phyloP scores from a whole-genome alignment of 2,888 invertebrate genomes.

The Hofmannophila pseudospretella region DNA sequence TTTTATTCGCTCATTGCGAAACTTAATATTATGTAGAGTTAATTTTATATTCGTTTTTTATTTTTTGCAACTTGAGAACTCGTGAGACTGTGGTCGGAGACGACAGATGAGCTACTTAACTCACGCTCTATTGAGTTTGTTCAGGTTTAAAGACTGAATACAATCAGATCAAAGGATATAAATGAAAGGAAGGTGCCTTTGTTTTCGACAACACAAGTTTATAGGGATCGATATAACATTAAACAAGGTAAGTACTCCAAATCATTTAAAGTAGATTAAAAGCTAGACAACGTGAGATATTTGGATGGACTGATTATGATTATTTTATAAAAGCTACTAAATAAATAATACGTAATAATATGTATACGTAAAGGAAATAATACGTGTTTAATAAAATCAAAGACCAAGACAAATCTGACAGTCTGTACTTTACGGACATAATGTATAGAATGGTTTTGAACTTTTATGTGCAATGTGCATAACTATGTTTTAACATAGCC shows the following conservation, averaged over 20 bases:
- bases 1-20: conserved; percentile 54
- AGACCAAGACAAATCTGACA: no score
- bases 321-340: no score
- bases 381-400: no score
- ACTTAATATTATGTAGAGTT: conserved; percentile 65
- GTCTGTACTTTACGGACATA: no score
- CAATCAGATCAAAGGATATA: conserved; percentile 29
- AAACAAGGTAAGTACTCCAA: conserved; percentile 4
- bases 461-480: no score
- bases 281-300: no score
- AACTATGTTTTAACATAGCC: no score
- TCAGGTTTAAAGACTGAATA: conserved; percentile 28
- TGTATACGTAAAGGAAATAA: no score
- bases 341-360: no score
- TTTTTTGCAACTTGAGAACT: conserved; percentile 61
- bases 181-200: conserved; percentile 30
- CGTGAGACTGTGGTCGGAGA: conserved; percentile 36
- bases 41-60: conserved; percentile 36
- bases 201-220: conserved; percentile 22
- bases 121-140: conserved; percentile 58
- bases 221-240: conserved; percentile 24
- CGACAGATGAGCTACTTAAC: conserved; percentile 66
- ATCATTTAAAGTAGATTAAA: no score
- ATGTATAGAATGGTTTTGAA: no score
- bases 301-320: no score